A percentile compares a stretch with the other conserved stretches of the same genome.
Evolutionary conservation across 2,888 invertebrate genomes (phyloP).

Genomic region (Sussaba pulchella): DNA sequence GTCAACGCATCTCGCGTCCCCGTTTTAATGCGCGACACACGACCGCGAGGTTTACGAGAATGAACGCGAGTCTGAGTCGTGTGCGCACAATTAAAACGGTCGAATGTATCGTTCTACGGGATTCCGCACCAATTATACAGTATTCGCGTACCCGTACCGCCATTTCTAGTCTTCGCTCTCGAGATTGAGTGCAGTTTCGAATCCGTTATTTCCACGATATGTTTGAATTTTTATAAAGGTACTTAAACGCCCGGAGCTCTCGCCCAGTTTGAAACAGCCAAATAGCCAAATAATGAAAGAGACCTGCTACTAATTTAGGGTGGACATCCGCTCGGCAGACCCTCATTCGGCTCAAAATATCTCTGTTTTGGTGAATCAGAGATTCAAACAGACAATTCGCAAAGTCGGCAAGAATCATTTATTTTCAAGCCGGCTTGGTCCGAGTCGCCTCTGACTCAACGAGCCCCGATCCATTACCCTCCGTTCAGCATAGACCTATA

Average conservation of each 20-base stretch:
- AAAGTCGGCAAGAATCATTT: neutral
- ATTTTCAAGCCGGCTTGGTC: neutral
- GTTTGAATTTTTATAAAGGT: too few relatives aligned
- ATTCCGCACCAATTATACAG: conserved; percentile 45
- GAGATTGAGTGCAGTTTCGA: too few relatives aligned
- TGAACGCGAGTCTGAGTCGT: conserved; percentile 31
- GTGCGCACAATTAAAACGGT: conserved; percentile 51
- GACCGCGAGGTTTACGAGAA: neutral
- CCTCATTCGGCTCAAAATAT: too few relatives aligned
- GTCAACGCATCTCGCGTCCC: conserved; percentile 45
- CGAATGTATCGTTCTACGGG: conserved; percentile 23
- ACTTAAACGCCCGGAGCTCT: too few relatives aligned
- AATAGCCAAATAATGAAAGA: too few relatives aligned
- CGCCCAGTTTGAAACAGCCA: too few relatives aligned
- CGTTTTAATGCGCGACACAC: conserved; percentile 45
- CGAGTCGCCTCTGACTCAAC: neutral
- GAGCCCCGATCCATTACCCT: neutral
- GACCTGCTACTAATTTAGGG: too few relatives aligned
- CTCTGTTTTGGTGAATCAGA: too few relatives aligned
- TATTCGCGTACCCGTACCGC: neutral
- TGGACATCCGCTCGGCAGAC: too few relatives aligned
- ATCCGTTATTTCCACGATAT: too few relatives aligned
- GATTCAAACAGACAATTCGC: too few relatives aligned
- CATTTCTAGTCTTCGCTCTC: neutral
- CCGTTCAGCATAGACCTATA: conserved; percentile 30